Evolutionary conservation across 2,888 invertebrate species (phyloP).

Genomic region (Vannuccia rotundouncinata): DNA sequence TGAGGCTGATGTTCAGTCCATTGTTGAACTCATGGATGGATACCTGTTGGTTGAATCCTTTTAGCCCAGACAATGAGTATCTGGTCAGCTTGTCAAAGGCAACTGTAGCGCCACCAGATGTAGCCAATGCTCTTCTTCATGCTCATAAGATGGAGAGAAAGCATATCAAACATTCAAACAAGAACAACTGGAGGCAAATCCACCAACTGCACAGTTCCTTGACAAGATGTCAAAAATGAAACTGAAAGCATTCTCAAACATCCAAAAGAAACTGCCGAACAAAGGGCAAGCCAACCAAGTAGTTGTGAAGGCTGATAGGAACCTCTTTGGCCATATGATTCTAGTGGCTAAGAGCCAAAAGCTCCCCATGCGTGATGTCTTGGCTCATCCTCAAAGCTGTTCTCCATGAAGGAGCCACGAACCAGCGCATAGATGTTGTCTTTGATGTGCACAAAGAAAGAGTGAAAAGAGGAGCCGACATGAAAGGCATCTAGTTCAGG

Average conservation of each 20-base stretch:
- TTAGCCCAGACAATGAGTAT: slow-evolving; percentile 27
- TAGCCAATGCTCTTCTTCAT: slow-evolving; percentile 39
- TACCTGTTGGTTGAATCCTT: slow-evolving; percentile 37
- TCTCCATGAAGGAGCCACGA: slow-evolving; percentile 10
- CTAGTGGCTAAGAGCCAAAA: slow-evolving; percentile 33
- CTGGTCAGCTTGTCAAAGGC: slow-evolving; percentile 40
- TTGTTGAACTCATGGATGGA: slow-evolving; percentile 20
- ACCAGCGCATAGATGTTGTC: slow-evolving; percentile 41
- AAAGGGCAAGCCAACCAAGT: slow-evolving; percentile 23
- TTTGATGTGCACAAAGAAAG: slow-evolving; percentile 41
- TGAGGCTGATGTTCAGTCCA: slow-evolving; percentile 38
- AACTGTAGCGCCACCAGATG: slow-evolving; percentile 35
- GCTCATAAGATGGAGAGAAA: slow-evolving; percentile 37
- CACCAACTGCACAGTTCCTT: slow-evolving; percentile 41
- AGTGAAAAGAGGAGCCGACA: slow-evolving; percentile 33
- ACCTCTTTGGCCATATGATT: slow-evolving; percentile 37
- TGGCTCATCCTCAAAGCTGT: slow-evolving; percentile 33
- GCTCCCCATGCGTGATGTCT: slow-evolving; percentile 35
- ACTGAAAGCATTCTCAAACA: slow-evolving; percentile 41
- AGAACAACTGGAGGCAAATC: slow-evolving; percentile 40
- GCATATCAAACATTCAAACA: slow-evolving; percentile 41
- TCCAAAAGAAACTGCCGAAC: slow-evolving; percentile 13
- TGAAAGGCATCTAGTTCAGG: slow-evolving; percentile 27
- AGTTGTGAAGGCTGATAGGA: slow-evolving; percentile 36
- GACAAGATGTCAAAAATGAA: slow-evolving; percentile 40